phyloP scores from a whole-genome alignment of 2,888 invertebrate genomes.

The Dendrolimus pini region DNA sequence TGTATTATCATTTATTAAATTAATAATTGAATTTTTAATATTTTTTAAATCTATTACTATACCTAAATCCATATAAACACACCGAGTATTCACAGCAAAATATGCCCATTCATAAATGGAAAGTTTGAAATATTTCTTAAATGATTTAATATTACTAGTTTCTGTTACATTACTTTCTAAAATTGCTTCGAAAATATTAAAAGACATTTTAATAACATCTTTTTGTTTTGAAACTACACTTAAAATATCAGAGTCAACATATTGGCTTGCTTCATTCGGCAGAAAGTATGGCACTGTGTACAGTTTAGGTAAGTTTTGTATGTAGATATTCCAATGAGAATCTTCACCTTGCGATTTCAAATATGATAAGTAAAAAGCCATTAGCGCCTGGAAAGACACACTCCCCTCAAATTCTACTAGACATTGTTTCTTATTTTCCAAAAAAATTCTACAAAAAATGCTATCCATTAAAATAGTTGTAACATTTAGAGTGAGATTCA shows the following conservation, averaged over 20 bases:
- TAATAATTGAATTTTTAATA: slow-evolving; percentile 47
- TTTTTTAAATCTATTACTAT: slow-evolving; percentile 60
- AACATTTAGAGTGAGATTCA: slow-evolving; percentile 76
- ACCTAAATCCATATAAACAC: slow-evolving; percentile 82
- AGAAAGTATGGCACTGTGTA: slow-evolving; percentile 84
- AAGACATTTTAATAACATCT: slow-evolving; percentile 59
- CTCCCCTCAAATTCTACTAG: slow-evolving; percentile 42
- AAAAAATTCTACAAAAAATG: slow-evolving; percentile 68
- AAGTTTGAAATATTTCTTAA: slow-evolving; percentile 35
- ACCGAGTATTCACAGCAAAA: slow-evolving; percentile 90
- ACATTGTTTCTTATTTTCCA: slow-evolving; percentile 60
- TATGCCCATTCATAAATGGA: slow-evolving; percentile 86
- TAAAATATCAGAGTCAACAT: slow-evolving; percentile 76
- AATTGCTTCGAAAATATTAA: slow-evolving; percentile 59
- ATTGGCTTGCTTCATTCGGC: slow-evolving; percentile 66
- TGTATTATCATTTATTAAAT: slow-evolving; percentile 74
- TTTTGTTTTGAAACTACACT: slow-evolving; percentile 70
- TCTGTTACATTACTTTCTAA: slow-evolving; percentile 44
- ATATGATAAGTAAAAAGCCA: slow-evolving; percentile 84
- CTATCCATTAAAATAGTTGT: slow-evolving; percentile 73
- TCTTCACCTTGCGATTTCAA: slow-evolving; percentile 75
- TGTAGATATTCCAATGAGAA: slow-evolving; percentile 80
- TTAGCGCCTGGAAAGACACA: slow-evolving; percentile 81
- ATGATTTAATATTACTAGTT: slow-evolving; percentile 53
- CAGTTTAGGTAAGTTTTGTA: slow-evolving; percentile 80